Conservation (phyloP, 92 coral and sea anemone species). For the Porites lobata region DNA sequence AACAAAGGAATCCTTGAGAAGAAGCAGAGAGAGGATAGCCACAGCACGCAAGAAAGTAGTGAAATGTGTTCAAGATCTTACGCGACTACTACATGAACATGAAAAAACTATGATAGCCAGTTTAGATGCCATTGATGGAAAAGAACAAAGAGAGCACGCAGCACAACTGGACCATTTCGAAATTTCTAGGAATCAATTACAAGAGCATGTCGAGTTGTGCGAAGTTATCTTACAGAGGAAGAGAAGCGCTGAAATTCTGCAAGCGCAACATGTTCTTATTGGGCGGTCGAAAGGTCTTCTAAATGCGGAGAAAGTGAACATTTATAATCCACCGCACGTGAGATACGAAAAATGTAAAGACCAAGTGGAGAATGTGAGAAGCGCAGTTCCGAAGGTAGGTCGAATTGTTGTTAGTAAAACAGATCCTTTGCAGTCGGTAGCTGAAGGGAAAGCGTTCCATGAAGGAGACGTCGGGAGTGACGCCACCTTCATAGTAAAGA, state of each 20-base stretch:
- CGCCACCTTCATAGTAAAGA: slow-evolving; percentile 47
- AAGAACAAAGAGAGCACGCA: neutral
- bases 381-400: slow-evolving; percentile 7
- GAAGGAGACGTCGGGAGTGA: slow-evolving; percentile 34
- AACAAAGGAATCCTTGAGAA: neutral
- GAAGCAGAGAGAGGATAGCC: neutral
- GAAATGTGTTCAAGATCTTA: neutral
- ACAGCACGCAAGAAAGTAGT: neutral
- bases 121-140: neutral
- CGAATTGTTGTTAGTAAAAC: slow-evolving; percentile 52
- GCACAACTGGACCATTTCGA: slow-evolving; percentile 1
- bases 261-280: neutral
- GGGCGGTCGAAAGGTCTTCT: slow-evolving; percentile 1
- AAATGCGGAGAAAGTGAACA: neutral
- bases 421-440: slow-evolving; percentile 38
- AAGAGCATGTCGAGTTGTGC: neutral
- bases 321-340: neutral
- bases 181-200: neutral
- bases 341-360: neutral
- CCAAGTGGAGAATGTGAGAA: neutral
- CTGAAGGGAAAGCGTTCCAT: slow-evolving; percentile 50
- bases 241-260: slow-evolving; percentile 5
- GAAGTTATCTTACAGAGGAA: slow-evolving; percentile 5
- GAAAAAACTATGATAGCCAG: neutral
- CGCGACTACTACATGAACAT: neutral